Evolutionary conservation across 2,888 invertebrate species (phyloP), one percentile per base, ranked within the genome.

Genomic region (Hoplodrina ambigua): DNA sequence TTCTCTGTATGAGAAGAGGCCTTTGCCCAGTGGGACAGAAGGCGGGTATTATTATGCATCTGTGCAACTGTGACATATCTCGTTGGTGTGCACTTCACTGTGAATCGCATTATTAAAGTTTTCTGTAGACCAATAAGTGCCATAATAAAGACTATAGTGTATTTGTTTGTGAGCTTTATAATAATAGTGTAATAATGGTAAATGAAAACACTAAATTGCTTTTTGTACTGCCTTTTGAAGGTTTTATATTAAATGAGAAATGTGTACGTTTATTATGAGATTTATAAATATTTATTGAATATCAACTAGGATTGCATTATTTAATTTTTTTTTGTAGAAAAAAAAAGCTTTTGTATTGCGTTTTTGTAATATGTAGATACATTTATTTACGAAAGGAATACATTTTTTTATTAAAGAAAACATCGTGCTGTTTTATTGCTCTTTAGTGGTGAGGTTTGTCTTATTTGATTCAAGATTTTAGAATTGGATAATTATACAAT

Each of bases 31-130:
- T 37, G 37, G 37, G 37, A 41, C 41, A 37, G 7, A 6, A 37
- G n/a, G n/a, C 25, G 25, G 25, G 25, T 25, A 25, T 25, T 25
- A 25, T 25, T 25, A 25, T 25, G 25, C 25, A 25, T n/a, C n/a
- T 75, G 8, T 49, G 19, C 46, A 60, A 30, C 72, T 74, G 71
- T 76, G 60, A 77, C 71, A 72, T 80, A 80, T 82, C 74, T 81
- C 65, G 13, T 25, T 52, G 17, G 30, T 46, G 55, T 41, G 63
- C 55, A 54, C 37, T 56, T 72, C 64, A 61, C 76, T 65, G 50
- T 63, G n/a, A 61, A 64, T 68, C 10, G 56, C 55, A 70, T 67
- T 66, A 63, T 70, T 33, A 20, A 17, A 13, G 37, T 54, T 65
- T 70, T 72, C 72, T 75, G 61, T 4, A 19, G 5, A 49, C 17